Conservation (phyloP, 1,140 invertebrate species). For the Pollicipes pollicipes region DNA sequence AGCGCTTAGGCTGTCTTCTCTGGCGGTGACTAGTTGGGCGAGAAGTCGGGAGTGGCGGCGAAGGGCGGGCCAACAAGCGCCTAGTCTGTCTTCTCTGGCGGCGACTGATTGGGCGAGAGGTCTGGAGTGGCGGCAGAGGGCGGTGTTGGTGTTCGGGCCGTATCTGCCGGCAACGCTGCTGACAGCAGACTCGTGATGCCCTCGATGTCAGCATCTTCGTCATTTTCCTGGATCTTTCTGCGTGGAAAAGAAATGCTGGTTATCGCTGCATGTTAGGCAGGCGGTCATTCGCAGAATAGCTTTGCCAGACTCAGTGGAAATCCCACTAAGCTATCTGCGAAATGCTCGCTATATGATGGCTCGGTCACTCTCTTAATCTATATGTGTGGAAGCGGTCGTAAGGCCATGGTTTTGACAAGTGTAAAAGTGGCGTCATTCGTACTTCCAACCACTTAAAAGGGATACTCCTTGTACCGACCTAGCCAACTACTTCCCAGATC, state of each 20-base stretch:
- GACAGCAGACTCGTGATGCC: slow-evolving; percentile 19
- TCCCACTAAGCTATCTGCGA: too few species aligned
- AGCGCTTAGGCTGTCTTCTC: too few species aligned
- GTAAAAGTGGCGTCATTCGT: too few species aligned
- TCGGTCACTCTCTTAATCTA: not conserved
- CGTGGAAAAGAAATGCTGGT: not conserved
- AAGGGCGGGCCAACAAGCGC: too few species aligned
- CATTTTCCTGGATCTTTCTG: slow-evolving; percentile 61
- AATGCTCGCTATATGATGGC: slow-evolving; percentile 5
- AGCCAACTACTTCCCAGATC: too few species aligned
- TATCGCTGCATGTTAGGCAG: too few species aligned
- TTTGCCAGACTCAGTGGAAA: too few species aligned
- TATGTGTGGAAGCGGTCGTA: not conserved
- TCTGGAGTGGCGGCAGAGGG: not conserved
- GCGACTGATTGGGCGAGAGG: not conserved
- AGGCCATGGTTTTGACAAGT: not conserved
- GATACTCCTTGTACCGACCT: too few species aligned
- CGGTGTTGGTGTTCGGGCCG: not conserved
- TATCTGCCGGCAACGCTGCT: slow-evolving; percentile 6
- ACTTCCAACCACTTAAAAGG: too few species aligned
- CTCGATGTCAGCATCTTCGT: slow-evolving; percentile 60
- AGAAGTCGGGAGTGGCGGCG: too few species aligned
- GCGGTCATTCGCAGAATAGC: too few species aligned
- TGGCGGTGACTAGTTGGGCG: too few species aligned
- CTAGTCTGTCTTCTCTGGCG: not conserved